Evolutionary conservation across 2,797 vertebrate species (phyloP).

Genomic region (Poliocrania exsul): DNA sequence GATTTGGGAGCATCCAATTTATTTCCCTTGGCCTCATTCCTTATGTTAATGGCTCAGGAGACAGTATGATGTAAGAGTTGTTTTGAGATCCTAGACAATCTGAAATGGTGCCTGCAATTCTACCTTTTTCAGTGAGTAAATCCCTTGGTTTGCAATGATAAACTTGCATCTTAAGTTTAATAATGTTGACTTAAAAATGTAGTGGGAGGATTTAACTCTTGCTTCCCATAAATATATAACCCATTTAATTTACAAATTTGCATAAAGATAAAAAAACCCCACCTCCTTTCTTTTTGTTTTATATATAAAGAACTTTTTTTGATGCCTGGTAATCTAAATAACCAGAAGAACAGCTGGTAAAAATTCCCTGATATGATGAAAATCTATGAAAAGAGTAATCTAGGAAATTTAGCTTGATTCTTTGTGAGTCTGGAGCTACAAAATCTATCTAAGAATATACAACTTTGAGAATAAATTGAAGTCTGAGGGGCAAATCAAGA

Average conservation of each 20-base stretch:
- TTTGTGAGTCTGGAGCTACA: background rate
- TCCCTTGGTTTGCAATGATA: background rate
- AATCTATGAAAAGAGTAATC: background rate
- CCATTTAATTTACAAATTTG: background rate
- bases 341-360: background rate
- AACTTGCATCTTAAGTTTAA: background rate
- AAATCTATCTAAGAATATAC: background rate
- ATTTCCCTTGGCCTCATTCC: background rate
- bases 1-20: background rate
- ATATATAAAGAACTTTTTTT: background rate
- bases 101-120: background rate
- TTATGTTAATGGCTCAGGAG: background rate
- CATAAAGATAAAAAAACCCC: background rate
- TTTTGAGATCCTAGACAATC: background rate
- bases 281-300: background rate
- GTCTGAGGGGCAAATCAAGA: background rate
- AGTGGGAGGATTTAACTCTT: background rate
- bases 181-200: background rate
- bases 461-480: background rate
- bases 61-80: fast-evolving
- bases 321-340: background rate
- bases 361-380: background rate
- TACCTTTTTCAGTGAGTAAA: background rate
- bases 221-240: background rate
- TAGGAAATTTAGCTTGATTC: background rate